phyloP scores from a whole-genome alignment of 1,140 invertebrate species.

The Heliconius eleuchia region DNA sequence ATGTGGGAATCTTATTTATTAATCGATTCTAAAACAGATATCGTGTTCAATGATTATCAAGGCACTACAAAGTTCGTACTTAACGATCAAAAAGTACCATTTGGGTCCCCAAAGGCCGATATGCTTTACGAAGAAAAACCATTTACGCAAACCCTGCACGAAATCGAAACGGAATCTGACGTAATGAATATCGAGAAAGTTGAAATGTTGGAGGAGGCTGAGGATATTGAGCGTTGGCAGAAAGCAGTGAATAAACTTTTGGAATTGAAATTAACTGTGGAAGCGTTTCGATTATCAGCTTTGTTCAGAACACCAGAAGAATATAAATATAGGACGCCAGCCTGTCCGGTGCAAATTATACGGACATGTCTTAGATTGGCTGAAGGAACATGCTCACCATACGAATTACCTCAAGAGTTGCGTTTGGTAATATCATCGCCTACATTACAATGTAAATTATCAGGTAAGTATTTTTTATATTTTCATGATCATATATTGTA shows the following conservation, averaged over 20 bases:
- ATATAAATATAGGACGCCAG: constrained; percentile 54
- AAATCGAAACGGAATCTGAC: constrained; percentile 76
- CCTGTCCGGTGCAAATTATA: constrained; percentile 68
- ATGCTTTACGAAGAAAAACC: constrained; percentile 52
- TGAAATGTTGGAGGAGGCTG: constrained; percentile 57
- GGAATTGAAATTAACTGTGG: constrained; percentile 63
- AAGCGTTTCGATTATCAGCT: constrained; percentile 68
- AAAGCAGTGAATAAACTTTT: constrained; percentile 59
- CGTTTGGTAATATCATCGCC: constrained; percentile 70
- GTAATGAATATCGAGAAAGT: constrained; percentile 70
- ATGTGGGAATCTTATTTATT: constrained; percentile 81
- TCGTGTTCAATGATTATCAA: constrained; percentile 61
- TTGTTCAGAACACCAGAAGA: constrained; percentile 62
- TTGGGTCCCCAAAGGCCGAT: constrained; percentile 52
- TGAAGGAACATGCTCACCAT: constrained; percentile 67
- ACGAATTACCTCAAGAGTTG: constrained; percentile 71
- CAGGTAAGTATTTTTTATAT: constrained; percentile 49
- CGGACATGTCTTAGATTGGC: constrained; percentile 69
- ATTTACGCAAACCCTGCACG: constrained; percentile 66
- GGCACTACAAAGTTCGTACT: constrained; percentile 65
- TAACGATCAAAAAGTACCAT: constrained; percentile 62
- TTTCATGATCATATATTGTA: neutral
- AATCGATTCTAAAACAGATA: constrained; percentile 45
- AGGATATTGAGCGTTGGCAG: constrained; percentile 62
- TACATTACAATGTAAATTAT: constrained; percentile 63